These are phyloP conservation scores for Corythornis cristatus DNA, from an alignment of 2,113 vertebrate species.

Conservation along the genomic window DNA sequence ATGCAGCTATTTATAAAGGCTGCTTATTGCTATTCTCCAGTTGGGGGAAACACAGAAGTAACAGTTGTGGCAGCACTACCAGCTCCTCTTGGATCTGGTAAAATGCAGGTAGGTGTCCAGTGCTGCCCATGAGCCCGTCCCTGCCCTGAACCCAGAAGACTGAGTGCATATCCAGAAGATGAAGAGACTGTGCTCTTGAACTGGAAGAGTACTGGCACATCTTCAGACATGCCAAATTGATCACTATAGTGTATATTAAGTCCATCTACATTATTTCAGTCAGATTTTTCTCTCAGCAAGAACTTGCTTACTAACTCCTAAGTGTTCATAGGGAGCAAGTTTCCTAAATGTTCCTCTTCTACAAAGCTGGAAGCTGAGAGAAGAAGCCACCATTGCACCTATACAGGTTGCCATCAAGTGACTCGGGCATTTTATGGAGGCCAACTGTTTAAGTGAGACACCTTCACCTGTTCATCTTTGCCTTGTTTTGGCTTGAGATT, in stretches of 20 bases:
- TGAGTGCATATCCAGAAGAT: background rate
- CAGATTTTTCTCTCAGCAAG: background rate
- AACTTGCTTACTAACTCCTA: background rate
- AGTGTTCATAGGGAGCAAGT: background rate
- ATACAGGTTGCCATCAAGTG: background rate
- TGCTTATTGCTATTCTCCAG: background rate
- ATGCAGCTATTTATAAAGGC: background rate
- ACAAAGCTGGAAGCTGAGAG: background rate
- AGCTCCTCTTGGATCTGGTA: background rate
- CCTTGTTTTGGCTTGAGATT: background rate
- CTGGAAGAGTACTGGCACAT: background rate
- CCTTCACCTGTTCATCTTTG: background rate
- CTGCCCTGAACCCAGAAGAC: background rate
- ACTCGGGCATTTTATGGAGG: background rate
- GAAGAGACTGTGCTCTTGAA: background rate
- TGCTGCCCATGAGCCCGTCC: background rate
- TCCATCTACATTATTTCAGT: background rate
- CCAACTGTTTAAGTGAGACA: background rate
- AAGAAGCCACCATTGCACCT: rapidly evolving
- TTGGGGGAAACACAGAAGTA: background rate
- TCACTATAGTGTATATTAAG: background rate
- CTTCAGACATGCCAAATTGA: rapidly evolving
- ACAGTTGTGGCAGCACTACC: background rate
- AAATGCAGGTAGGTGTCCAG: background rate
- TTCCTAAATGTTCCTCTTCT: background rate